Conservation (phyloP, 1,140 invertebrate genomes). For the Apocrypta bakeri region DNA sequence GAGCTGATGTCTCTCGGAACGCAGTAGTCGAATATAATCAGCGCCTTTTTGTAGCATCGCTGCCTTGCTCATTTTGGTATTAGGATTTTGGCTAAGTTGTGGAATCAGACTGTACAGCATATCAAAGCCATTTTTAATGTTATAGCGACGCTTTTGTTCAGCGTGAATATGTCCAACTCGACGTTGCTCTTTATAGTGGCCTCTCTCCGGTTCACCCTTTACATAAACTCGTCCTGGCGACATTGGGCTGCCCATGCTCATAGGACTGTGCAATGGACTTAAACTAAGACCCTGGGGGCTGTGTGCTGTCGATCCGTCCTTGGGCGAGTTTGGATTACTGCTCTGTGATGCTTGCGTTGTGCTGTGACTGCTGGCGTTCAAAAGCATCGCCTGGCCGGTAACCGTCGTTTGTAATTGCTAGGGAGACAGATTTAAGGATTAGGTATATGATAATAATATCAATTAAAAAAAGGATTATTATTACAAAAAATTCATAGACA, state of each 20-base stretch:
- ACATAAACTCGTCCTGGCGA: conserved; percentile 66
- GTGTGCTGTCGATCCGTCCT: conserved; percentile 64
- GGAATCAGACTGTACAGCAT: conserved; percentile 95
- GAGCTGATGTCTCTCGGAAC: conserved; percentile 88
- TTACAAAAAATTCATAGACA: too few species aligned
- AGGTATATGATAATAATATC: neutral
- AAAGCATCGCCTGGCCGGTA: conserved; percentile 59
- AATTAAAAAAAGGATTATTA: neutral
- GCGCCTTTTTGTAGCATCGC: conserved; percentile 97
- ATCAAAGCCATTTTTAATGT: conserved; percentile 98
- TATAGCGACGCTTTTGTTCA: conserved; percentile 97
- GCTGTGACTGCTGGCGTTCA: conserved; percentile 63
- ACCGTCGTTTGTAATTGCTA: conserved; percentile 55
- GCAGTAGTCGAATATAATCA: conserved; percentile 94
- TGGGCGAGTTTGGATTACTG: conserved; percentile 68
- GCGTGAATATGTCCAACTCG: conserved; percentile 94
- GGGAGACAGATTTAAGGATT: neutral
- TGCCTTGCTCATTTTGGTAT: conserved; percentile 95
- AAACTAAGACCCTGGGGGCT: conserved; percentile 69
- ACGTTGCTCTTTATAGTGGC: conserved; percentile 79
- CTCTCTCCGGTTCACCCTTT: conserved; percentile 68
- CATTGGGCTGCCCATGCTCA: conserved; percentile 69
- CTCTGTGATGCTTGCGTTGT: conserved; percentile 60
- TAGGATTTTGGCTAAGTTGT: conserved; percentile 91
- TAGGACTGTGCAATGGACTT: conserved; percentile 73